Base-by-base conservation (phyloP, 2,797 vertebrate species). In the Eutrigla gurnardus region DNA sequence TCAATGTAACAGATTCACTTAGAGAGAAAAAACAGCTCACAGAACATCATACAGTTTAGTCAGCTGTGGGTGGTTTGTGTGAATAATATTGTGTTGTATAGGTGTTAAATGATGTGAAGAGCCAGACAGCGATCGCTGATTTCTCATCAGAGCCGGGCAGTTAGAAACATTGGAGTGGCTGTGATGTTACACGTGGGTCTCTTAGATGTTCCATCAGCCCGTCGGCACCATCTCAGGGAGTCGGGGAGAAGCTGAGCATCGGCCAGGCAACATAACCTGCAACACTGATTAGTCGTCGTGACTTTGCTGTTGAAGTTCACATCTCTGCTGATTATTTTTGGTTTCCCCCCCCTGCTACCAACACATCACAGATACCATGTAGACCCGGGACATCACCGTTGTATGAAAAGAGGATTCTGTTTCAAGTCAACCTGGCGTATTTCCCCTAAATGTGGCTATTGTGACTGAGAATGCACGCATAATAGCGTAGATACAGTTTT, bases 31-130 rank as follows among this genome's bases (percentile, higher is more conserved):
- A 75, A 57, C 52, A 53, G 47, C 57, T 7, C 54, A 35, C 13
- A 66, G 32, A 52, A 12, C 50, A 37, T 35, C 50, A 37, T 35
- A 18, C 71, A 62, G 18, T 61, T 77, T 33, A 35, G 54, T 74
- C 75, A 45, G 52, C 73, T 68, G 75, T 78, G 78, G 78, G 76
- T 18, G 8, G 75, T 55, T 76, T 50, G 84, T 76, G 70, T 71
- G 68, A 78, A 64, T 70, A 68, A 49, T 50, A 73, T 1, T 12
- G 43, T 46, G 62, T 25, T 12, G 47, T 57, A 78, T 12, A 60
- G 57, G 69, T 70, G 78, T 78, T 62, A 52, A 47, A 79, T 66
- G 60, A 77, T 69, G 74, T 70, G 69, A 62, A 18, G 43, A 64
- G 61, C 10, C 60, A 61, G 45, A 39, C n/a, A 45, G 12, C 63